Conservation (phyloP, 2,113 vertebrate species). For the Crotalus horridus region DNA sequence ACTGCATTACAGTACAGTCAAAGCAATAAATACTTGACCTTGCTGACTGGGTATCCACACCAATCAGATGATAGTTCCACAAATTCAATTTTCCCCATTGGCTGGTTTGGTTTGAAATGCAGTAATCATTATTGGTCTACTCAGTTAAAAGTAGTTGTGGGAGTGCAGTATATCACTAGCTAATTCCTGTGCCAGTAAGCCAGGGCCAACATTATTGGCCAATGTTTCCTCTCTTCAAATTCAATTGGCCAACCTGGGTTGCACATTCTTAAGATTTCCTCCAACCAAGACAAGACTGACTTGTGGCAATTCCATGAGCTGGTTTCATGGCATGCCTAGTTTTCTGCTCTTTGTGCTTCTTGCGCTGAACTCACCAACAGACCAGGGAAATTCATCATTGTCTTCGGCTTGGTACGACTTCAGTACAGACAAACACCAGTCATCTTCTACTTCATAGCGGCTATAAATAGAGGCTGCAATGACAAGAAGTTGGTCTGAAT, state of each 20-base stretch:
- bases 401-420: conserved; percentile 81
- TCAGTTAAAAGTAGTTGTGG: neutral
- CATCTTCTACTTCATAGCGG: conserved; percentile 82
- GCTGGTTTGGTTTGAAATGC: neutral
- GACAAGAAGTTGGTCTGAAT: neutral
- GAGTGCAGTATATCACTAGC: neutral
- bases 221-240: neutral
- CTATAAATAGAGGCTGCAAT: conserved; percentile 77
- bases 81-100: neutral
- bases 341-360: too few species aligned
- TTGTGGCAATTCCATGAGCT: neutral
- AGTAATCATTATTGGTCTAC: neutral
- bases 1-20: too few species aligned
- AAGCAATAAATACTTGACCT: too few species aligned
- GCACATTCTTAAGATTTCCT: neutral
- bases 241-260: neutral
- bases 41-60: neutral
- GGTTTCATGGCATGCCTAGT: neutral
- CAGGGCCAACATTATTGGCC: neutral
- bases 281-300: neutral
- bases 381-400: conserved; percentile 81
- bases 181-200: neutral
- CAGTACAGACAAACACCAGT: conserved; percentile 87
- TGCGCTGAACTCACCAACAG: conserved; percentile 74
- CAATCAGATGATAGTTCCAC: too few species aligned